Conservation (phyloP, 2,888 invertebrate genomes). For the Trachelus troglodyta region DNA sequence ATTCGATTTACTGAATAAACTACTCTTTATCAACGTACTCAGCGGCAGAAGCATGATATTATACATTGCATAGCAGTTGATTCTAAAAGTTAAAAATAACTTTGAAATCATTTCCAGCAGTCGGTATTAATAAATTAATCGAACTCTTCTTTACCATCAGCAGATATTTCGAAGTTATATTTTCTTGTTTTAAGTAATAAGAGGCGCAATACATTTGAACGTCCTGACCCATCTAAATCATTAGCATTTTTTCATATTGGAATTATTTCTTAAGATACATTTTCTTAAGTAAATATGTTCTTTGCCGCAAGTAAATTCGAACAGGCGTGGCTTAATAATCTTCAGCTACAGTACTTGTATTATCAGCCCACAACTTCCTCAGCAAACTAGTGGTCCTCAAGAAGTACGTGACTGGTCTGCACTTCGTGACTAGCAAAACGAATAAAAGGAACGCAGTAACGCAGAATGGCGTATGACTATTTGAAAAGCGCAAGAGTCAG, state of each 20-base stretch:
- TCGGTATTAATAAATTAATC: background rate
- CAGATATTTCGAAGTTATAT: background rate
- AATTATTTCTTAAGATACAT: background rate
- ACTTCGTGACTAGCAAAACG: slow-evolving; percentile 1
- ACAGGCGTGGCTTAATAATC: background rate
- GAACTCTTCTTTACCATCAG: background rate
- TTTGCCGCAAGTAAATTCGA: background rate
- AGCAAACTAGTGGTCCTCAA: background rate
- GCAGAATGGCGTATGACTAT: background rate
- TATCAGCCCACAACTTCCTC: slow-evolving; percentile 6
- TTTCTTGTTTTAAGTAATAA: background rate
- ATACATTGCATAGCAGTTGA: background rate
- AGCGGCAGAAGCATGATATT: background rate
- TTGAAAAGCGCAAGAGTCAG: background rate
- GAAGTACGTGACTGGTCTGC: background rate
- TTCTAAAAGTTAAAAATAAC: background rate
- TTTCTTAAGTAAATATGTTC: background rate
- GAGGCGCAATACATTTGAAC: background rate
- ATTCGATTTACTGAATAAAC: background rate
- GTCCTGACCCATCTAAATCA: background rate
- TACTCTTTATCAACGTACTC: background rate
- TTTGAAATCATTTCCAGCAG: background rate
- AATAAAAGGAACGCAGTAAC: background rate
- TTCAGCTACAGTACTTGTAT: background rate
- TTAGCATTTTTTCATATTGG: background rate